Conservation (phyloP, 2,797 vertebrate genomes). For the Myotis findleyi region DNA sequence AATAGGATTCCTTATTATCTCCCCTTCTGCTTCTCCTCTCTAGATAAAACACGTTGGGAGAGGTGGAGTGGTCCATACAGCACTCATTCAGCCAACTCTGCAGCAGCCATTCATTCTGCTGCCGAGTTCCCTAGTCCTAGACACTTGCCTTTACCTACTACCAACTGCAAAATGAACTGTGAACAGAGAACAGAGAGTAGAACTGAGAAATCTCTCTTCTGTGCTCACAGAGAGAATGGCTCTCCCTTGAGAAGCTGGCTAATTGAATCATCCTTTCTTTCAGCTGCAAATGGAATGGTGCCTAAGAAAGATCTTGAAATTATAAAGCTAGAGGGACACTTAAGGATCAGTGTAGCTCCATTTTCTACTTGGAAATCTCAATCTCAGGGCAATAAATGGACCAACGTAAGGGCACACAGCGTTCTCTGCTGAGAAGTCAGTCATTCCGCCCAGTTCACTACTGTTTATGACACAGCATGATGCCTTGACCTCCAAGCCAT, state of each 20-base stretch:
- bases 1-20: not conserved
- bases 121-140: not conserved
- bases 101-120: not conserved
- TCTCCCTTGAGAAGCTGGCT: not conserved
- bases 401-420: not conserved
- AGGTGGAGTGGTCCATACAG: not conserved
- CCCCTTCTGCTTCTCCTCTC: not conserved
- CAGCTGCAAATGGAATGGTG: not conserved
- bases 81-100: not conserved
- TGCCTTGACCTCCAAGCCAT: not conserved
- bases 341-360: not conserved
- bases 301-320: not conserved
- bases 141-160: not conserved
- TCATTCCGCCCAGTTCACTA: not conserved
- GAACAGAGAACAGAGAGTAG: not conserved
- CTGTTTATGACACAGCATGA: not conserved
- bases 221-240: not conserved
- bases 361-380: not conserved
- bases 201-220: not conserved
- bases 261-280: not conserved
- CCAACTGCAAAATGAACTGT: not conserved
- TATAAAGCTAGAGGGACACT: not conserved
- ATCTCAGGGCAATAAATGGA: not conserved
- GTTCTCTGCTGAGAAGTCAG: not conserved
- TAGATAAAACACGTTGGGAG: not conserved